A percentile compares a stretch with the other conserved stretches of the same genome.
phyloP scores from a whole-genome alignment of 1,140 invertebrate species.

The Piezodorus guildinii region DNA sequence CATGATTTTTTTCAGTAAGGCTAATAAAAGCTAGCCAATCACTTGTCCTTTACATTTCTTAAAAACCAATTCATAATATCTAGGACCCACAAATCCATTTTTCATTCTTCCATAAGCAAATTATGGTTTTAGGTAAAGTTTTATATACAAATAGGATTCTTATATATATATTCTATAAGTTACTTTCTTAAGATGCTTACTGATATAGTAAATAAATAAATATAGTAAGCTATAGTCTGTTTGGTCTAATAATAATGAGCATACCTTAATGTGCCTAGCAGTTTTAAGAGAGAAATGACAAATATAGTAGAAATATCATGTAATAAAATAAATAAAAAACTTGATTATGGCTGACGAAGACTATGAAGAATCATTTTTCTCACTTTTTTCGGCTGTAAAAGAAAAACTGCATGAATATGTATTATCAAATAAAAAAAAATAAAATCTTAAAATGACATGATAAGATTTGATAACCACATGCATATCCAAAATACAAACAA shows the following conservation, averaged over 20 bases:
- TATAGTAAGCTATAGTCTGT: slow-evolving; percentile 7
- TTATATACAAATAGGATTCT: not conserved
- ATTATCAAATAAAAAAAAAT: not conserved
- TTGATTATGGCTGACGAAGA: not conserved
- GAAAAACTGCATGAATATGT: not conserved
- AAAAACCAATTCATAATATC: not conserved
- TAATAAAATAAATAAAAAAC: not conserved
- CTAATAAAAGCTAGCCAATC: too few species aligned
- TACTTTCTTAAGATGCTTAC: not conserved
- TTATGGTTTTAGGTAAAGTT: not conserved
- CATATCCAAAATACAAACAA: too few species aligned
- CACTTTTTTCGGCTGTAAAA: not conserved
- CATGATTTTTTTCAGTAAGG: not conserved
- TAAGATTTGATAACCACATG: not conserved
- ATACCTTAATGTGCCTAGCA: not conserved
- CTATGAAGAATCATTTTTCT: not conserved
- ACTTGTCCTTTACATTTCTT: not conserved
- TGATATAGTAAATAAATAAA: slow-evolving; percentile 11
- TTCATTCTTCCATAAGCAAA: not conserved
- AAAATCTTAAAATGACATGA: not conserved
- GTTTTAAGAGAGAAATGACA: not conserved
- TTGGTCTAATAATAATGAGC: slow-evolving; percentile 10
- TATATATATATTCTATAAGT: not conserved
- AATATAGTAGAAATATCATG: not conserved
- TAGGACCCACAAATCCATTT: not conserved